Evolutionary conservation across 37 sponge, comb jelly and placozoan species (phyloP), one percentile per base, ranked within the genome.

Genomic region (Tethya wilhelma): DNA sequence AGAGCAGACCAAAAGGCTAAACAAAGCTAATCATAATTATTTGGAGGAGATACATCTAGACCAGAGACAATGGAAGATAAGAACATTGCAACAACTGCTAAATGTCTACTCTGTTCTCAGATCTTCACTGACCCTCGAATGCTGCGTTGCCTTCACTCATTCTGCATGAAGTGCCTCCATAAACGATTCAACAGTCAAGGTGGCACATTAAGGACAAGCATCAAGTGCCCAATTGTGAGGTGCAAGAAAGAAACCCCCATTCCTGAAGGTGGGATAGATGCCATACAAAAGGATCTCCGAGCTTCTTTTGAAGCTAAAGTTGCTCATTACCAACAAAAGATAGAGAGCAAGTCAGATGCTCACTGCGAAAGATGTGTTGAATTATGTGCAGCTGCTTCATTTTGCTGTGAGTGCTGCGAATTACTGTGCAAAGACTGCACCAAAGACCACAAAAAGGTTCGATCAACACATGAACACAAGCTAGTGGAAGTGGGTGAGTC

Each of bases 281-380:
- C 1, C 23, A 34, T 79, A 17, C 79, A 49, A 1, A 38, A 43
- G 28, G 55, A 79, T 38, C 67, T 66, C 33, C 65, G 68, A 3
- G 31, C 67, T 11, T 38, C 23, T 31, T 65, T 44, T 33, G 43
- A 79, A 19, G 56, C 38, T 31, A 57, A 79, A 44, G 49, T 66
- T 12, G 66, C 79, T 36, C 22, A 34, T 8, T 79, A 79, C 56
- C 22, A 43, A 36, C 22, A 36, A 9, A 66, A 66, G 49, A 32
- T 79, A 44, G 36, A 11, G 34, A 45, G 36, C n/a, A 40, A 57
- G 23, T 28, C 20, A 32, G 67, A 79, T 0, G 33, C 30, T 22
- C 17, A 45, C 19, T 79, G 79, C 22, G 79, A 79, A 33, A 43
- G 37, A 34, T 79, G 79, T 67, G 68, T 79, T 6, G 37, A 79